Evolutionary conservation across 2,888 invertebrate genomes (phyloP).

Genomic region (Philopedon plagiatum): DNA sequence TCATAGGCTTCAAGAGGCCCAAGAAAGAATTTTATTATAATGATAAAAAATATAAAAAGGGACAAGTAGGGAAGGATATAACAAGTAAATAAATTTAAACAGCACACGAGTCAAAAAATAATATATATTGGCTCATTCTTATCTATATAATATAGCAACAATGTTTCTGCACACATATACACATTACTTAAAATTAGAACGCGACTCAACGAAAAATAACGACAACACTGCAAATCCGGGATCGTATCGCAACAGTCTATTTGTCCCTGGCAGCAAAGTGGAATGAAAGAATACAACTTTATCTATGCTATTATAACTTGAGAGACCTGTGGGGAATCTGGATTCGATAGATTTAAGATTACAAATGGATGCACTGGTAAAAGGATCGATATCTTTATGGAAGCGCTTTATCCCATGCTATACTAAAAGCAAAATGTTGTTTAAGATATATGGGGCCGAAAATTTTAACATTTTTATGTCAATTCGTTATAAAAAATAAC

Average conservation of each 20-base stretch:
- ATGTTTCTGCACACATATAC: slow-evolving; percentile 37
- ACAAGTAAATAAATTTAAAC: not conserved
- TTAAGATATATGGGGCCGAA: too few species aligned
- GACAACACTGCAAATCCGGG: not conserved
- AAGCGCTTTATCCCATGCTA: not conserved
- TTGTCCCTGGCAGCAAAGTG: not conserved
- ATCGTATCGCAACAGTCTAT: not conserved
- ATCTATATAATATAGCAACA: slow-evolving; percentile 20
- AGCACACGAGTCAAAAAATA: slow-evolving; percentile 23
- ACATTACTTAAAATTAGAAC: slow-evolving; percentile 27
- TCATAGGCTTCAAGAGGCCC: not conserved
- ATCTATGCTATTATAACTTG: not conserved
- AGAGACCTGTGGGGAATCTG: not conserved
- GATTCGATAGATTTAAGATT: not conserved
- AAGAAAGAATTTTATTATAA: not conserved
- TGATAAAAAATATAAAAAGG: not conserved
- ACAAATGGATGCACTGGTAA: not conserved
- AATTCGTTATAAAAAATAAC: too few species aligned
- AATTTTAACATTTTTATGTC: too few species aligned
- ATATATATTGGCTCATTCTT: slow-evolving; percentile 16
- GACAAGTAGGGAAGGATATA: not conserved
- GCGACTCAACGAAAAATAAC: not conserved
- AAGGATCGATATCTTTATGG: not conserved
- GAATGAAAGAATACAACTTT: not conserved
- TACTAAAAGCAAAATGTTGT: too few species aligned